Percentiles rank a stretch among this genome's conserved stretches.
Evolutionary conservation across 2,888 invertebrate genomes (phyloP).

Genomic region (Lepidochrysops patricia): DNA sequence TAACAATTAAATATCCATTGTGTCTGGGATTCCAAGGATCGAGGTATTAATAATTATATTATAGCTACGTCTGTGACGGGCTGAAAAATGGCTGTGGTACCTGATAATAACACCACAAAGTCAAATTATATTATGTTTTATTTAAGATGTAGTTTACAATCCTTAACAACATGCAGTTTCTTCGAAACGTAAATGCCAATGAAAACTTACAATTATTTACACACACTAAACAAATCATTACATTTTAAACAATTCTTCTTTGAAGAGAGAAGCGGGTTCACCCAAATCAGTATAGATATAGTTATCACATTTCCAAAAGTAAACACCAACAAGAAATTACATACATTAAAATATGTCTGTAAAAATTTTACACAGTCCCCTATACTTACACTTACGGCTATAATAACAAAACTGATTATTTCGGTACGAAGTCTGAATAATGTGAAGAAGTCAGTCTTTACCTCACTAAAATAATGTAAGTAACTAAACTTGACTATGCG

Average conservation of each 20-base stretch:
- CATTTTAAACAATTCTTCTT: slow-evolving; percentile 46
- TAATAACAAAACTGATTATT: slow-evolving; percentile 20
- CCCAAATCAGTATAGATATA: slow-evolving; percentile 8
- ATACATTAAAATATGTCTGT: slow-evolving; percentile 19
- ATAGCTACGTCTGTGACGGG: no score
- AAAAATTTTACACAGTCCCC: slow-evolving; percentile 24
- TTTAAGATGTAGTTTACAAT: slow-evolving; percentile 65
- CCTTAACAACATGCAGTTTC: slow-evolving; percentile 66
- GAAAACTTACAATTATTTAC: slow-evolving; percentile 41
- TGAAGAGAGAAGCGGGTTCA: slow-evolving; percentile 36
- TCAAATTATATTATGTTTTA: slow-evolving; percentile 54
- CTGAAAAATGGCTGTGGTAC: background rate
- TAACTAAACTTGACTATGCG: slow-evolving; percentile 57
- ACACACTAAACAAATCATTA: slow-evolving; percentile 36
- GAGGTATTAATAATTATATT: no score
- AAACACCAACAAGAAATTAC: slow-evolving; percentile 18
- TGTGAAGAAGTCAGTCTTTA: slow-evolving; percentile 68
- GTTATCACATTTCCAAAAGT: slow-evolving; percentile 17
- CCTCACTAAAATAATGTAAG: slow-evolving; percentile 54
- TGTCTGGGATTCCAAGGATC: no score
- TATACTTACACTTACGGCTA: slow-evolving; percentile 15
- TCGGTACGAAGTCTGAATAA: slow-evolving; percentile 25
- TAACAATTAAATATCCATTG: no score
- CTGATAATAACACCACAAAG: slow-evolving; percentile 26
- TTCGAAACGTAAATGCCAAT: slow-evolving; percentile 54